Base-by-base conservation (phyloP, 2,888 invertebrate genomes). In the Nymphalis urticae region DNA sequence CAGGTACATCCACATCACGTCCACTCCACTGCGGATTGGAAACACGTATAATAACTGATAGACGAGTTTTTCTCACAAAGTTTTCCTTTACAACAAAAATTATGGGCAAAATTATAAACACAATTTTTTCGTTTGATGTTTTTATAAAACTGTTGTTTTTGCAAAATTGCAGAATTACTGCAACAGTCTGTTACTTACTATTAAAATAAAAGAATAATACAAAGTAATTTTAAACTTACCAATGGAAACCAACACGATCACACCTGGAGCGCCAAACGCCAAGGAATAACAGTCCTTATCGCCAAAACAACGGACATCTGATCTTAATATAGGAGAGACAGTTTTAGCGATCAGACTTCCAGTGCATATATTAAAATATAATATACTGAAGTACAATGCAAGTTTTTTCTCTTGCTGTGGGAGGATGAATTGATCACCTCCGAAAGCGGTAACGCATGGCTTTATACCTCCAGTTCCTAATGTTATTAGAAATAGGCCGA, bases 391-490 rank as follows among this genome's bases (percentile, higher is more conserved):
- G 87, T 96, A 97, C 42, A 94, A 87, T 0, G 94, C 93, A 56
- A 96, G 88, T 79, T 95, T 94, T 72, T 93, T 92, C 19, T 94
- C 93, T 87, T 96, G 95, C 61, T 94, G 89, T 0, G 95, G 95
- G 54, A 95, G 78, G 19, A 88, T 85, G 79, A 96, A 96, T 83
- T 97, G 97, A 84, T 97, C 97, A 0, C 96, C 97, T 4, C 97
- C 97, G 82, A 97, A 97, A 0, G 97, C 95, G 0, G 96, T 93
- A 0, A 97, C 96, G 82, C 97, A 97, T 0, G 97, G 96, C 76
- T 97, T 97, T 73, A 97, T 97, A 5, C 97, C 97, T 0, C 97
- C 97, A 0, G 96, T 96, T 2, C 97, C 96, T 5, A 96, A 74
- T 0, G 96, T 96, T 69, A 97, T 95, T 75, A 96, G 86, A 17